phyloP scores from a whole-genome alignment of 2,113 vertebrate species.

The Scytalopus superciliaris region DNA sequence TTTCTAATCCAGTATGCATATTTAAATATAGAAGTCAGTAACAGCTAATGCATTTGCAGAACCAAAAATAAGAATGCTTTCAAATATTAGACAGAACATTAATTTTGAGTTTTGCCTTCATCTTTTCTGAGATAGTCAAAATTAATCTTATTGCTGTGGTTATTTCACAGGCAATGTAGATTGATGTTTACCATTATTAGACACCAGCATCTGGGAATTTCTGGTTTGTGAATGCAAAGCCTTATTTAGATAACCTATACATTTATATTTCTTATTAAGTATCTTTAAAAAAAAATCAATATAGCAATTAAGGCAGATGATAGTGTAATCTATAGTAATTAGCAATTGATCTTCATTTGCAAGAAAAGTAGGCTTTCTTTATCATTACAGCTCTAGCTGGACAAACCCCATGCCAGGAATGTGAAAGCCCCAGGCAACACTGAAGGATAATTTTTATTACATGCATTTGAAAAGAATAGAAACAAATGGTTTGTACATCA shows the following conservation, averaged over 20 bases:
- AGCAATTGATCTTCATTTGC: neutral
- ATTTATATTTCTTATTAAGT: constrained; percentile 31
- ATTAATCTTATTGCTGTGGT: neutral
- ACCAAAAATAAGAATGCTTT: neutral
- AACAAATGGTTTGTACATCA: neutral
- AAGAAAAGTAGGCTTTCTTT: neutral
- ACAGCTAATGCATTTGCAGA: neutral
- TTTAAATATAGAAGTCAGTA: neutral
- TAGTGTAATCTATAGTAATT: constrained; percentile 14
- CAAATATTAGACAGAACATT: neutral
- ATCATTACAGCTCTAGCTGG: neutral
- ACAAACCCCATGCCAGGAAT: neutral
- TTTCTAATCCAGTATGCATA: neutral
- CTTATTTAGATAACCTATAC: constrained; percentile 6
- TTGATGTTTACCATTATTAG: constrained; percentile 1
- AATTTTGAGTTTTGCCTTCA: neutral
- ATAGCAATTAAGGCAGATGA: neutral
- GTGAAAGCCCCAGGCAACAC: neutral
- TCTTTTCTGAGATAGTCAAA: neutral
- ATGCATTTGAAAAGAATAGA: neutral
- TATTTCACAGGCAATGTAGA: neutral
- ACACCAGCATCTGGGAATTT: neutral
- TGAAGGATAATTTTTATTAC: neutral
- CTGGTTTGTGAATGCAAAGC: neutral
- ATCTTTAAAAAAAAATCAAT: constrained; percentile 18